A percentile compares a stretch with the other conserved stretches of the same genome.
Evolutionary conservation across 2,888 invertebrate species (phyloP).

Genomic region (Agriopis leucophaearia): DNA sequence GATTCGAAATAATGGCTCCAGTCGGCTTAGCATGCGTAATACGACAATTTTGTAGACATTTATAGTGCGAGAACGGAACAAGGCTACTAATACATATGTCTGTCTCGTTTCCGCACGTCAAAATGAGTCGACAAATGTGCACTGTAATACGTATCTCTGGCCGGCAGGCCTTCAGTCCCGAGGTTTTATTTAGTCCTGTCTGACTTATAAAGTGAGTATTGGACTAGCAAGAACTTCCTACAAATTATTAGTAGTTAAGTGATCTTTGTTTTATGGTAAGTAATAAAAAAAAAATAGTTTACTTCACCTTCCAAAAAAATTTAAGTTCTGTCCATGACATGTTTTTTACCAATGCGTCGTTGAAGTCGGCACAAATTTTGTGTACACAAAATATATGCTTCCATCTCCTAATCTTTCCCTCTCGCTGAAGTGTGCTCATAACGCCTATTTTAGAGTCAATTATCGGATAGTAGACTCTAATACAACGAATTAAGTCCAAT

Average conservation of each 20-base stretch:
- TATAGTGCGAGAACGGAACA: not conserved
- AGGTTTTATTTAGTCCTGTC: too few relatives aligned
- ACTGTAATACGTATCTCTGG: too few relatives aligned
- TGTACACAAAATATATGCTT: too few relatives aligned
- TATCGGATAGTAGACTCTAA: slow-evolving; percentile 17
- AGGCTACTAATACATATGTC: not conserved
- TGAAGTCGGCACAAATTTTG: too few relatives aligned
- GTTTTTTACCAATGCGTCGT: too few relatives aligned
- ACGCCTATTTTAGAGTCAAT: slow-evolving; percentile 10
- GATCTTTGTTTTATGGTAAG: too few relatives aligned
- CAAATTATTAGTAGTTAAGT: not conserved
- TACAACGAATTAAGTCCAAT: slow-evolving; percentile 22
- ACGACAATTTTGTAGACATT: not conserved
- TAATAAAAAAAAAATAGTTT: too few relatives aligned
- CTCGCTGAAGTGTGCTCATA: not conserved
- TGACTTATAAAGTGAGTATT: not conserved
- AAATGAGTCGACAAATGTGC: not conserved
- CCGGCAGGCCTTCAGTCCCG: too few relatives aligned
- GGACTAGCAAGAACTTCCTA: not conserved
- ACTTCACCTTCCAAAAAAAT: too few relatives aligned
- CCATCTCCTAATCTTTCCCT: slow-evolving; percentile 12
- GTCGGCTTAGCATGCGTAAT: not conserved
- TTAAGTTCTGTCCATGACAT: too few relatives aligned
- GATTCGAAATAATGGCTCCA: not conserved
- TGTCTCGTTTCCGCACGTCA: not conserved